Base-by-base conservation (phyloP, 1,140 invertebrate species). In the Whitmania pigra region DNA sequence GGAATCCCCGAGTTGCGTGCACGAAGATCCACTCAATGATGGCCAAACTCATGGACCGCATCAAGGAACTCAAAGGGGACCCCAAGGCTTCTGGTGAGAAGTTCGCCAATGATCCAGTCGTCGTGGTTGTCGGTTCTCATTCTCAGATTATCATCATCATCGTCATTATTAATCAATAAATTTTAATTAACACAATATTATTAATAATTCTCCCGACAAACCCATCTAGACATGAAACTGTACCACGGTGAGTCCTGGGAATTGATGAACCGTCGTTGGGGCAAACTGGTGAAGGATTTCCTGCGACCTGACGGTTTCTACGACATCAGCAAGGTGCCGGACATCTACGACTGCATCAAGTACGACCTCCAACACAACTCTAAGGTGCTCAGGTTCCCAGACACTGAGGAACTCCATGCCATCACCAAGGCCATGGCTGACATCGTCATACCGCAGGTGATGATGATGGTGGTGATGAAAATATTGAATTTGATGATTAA, bases 221-320 rank as follows among this genome's bases (percentile, higher is more conserved):
- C n/a, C n/a, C 57, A 63, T 20, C 43, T 79, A 81, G 81, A 82
- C 25, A 74, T 79, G 54, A 79, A 79, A 40, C 83, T 99, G 27
- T 99, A 99, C 82, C 93, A 99, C 79, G 94, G 93, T 6, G 97
- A 99, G 85, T 95, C 93, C 0, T 99, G 95, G 96, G 97, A 99
- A 78, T 82, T 99, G 53, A 95, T 99, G 89, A 92, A 93, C 20
- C 85, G 96, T 40, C 86, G 97, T 54, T 99, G 97, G 97, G 90
- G 91, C 11, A 99, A 99, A 83, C 90, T 99, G 67, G 93, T 98
- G 78, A 97, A 99, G 81, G 97, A 99, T 81, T 99, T 99, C 79
- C 91, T 89, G 76, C 90, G 79, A 0, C 97, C 96, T 82, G 85
- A 83, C 74, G 92, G 90, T 73, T 87, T 88, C 22, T 99, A 93